These are phyloP conservation scores for Caenorhabditis sulstoni DNA, from an alignment of 2,888 invertebrate species.

Conservation along the genomic window DNA sequence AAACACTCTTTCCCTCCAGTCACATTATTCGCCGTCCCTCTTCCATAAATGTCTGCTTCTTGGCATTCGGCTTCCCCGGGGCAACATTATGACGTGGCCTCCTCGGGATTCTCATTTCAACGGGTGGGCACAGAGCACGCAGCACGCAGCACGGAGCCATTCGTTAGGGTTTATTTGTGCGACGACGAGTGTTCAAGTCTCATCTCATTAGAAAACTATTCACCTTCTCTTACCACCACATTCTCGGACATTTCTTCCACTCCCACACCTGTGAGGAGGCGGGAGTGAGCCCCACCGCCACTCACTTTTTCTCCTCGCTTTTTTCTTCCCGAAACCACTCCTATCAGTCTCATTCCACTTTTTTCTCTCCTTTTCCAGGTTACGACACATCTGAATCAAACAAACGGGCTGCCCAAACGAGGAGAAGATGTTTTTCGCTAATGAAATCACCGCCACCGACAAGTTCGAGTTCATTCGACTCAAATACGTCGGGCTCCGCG, in stretches of 20 bases:
- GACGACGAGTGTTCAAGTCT: not conserved
- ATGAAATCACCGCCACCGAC: not conserved
- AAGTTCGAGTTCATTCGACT: constrained; percentile 30
- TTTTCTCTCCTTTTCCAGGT: too few relatives aligned
- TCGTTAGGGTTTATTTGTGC: not conserved
- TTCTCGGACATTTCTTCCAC: constrained; percentile 17
- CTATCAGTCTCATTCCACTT: not conserved
- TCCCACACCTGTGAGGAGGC: constrained; percentile 27
- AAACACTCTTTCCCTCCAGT: not conserved
- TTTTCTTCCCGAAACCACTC: not conserved
- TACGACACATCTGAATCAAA: too few relatives aligned
- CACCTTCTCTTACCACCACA: not conserved
- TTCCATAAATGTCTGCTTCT: not conserved
- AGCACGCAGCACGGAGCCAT: not conserved
- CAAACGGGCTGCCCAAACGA: too few relatives aligned
- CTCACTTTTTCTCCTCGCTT: not conserved
- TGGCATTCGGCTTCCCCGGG: not conserved
- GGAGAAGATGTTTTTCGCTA: not conserved
- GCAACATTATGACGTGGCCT: constrained; percentile 32
- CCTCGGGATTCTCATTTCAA: too few relatives aligned
- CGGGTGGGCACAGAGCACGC: not conserved
- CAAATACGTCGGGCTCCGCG: constrained; percentile 32
- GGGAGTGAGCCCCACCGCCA: not conserved
- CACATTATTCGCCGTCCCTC: not conserved
- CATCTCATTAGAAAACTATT: constrained; percentile 41